phyloP scores from a whole-genome alignment of 2,888 invertebrate genomes.

The Linhomoeus sp. region DNA sequence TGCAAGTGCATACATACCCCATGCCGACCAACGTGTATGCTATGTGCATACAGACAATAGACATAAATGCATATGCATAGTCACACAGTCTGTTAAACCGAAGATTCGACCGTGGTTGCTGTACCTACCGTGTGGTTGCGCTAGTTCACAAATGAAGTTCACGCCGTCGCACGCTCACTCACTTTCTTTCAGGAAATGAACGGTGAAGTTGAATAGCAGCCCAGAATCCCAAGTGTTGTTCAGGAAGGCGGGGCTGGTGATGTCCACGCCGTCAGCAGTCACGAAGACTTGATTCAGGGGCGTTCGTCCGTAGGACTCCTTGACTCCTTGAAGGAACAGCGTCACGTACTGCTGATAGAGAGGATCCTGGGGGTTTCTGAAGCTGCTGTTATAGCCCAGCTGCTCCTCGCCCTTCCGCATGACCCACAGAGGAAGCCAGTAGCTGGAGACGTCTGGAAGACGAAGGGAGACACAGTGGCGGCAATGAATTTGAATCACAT shows the following conservation, averaged over 20 bases:
- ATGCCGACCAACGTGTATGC: no score
- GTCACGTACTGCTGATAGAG: constrained; percentile 14
- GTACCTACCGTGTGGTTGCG: no score
- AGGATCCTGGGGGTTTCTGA: constrained; percentile 16
- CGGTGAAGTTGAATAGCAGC: constrained; percentile 21
- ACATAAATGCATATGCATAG: no score
- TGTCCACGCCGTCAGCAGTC: constrained; percentile 14
- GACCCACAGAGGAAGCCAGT: constrained; percentile 10
- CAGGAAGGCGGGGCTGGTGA: constrained; percentile 15
- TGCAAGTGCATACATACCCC: no score
- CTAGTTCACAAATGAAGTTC: no score
- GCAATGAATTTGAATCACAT: no score
- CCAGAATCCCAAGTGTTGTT: constrained; percentile 25
- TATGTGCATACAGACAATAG: no score
- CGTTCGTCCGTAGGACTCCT: background rate
- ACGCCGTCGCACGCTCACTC: no score
- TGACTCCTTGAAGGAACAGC: background rate
- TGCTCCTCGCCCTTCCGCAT: constrained; percentile 16
- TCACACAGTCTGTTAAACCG: no score
- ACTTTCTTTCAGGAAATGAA: constrained; percentile 19
- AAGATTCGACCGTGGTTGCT: no score
- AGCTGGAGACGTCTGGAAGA: background rate
- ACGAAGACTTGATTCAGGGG: background rate
- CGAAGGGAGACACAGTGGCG: no score
- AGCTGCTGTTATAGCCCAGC: constrained; percentile 16